These are phyloP conservation scores for Cavia porcellus DNA, from an alignment of 2,113 vertebrate species.

Conservation along the genomic window DNA sequence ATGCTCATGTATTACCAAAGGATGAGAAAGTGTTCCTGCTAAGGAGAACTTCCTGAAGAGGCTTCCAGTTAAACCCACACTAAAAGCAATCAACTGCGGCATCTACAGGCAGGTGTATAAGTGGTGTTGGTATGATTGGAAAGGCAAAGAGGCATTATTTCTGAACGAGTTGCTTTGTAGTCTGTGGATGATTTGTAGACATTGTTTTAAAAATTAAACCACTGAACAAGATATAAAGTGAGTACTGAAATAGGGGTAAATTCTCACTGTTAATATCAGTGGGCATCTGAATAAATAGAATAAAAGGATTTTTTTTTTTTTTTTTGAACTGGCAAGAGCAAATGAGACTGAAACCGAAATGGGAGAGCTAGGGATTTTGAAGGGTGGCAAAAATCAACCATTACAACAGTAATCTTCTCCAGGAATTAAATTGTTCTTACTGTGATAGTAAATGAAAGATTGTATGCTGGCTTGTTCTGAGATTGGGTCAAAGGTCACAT, in stretches of 20 bases:
- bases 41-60: background rate
- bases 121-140: background rate
- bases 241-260: background rate
- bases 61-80: background rate
- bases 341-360: background rate
- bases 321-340: background rate
- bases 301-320: background rate
- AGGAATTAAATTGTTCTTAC: background rate
- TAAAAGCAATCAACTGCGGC: background rate
- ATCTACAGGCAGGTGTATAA: background rate
- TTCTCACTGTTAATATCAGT: background rate
- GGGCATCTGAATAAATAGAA: background rate
- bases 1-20: background rate
- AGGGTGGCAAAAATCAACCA: background rate
- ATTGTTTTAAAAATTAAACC: background rate
- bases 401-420: background rate
- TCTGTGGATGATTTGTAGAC: background rate
- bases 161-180: background rate
- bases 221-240: background rate
- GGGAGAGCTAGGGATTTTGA: background rate
- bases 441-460: background rate
- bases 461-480: background rate
- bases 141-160: background rate
- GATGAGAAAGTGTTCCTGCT: background rate
- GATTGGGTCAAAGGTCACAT: background rate